phyloP scores from a whole-genome alignment of 2,113 vertebrate species.

The Abramis brama region DNA sequence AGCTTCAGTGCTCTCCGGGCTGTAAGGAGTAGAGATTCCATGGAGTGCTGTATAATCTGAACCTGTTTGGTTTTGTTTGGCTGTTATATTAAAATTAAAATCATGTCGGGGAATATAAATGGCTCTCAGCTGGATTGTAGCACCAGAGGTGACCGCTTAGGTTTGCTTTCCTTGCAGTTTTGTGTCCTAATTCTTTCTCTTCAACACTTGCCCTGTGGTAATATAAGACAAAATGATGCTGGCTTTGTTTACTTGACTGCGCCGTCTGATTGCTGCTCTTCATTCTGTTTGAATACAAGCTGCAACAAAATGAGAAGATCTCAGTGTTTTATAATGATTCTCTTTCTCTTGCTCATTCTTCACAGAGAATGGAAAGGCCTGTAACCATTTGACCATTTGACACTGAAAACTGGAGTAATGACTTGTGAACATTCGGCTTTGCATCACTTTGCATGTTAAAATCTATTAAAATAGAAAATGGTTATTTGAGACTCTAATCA shows the following conservation, averaged over 20 bases:
- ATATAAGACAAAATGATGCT: constrained; percentile 74
- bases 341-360: neutral
- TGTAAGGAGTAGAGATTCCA: constrained; percentile 53
- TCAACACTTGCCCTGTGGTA: constrained; percentile 70
- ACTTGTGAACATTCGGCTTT: no score
- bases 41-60: constrained; percentile 66
- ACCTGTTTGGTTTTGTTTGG: constrained; percentile 63
- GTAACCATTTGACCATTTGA: neutral
- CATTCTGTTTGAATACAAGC: constrained; percentile 75
- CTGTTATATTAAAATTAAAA: constrained; percentile 74
- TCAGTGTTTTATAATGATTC: constrained; percentile 48
- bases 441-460: no score
- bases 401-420: no score
- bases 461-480: no score
- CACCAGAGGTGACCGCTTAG: constrained; percentile 69
- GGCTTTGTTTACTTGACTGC: constrained; percentile 73
- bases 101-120: constrained; percentile 58
- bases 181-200: constrained; percentile 69
- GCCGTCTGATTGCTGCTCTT: constrained; percentile 67
- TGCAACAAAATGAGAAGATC: constrained; percentile 68
- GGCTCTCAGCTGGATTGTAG: constrained; percentile 61
- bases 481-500: no score
- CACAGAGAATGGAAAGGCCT: neutral
- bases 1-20: constrained; percentile 54
- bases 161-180: constrained; percentile 76